phyloP scores from a whole-genome alignment of 2,888 invertebrate species.

The Ichneumoninae sp. region DNA sequence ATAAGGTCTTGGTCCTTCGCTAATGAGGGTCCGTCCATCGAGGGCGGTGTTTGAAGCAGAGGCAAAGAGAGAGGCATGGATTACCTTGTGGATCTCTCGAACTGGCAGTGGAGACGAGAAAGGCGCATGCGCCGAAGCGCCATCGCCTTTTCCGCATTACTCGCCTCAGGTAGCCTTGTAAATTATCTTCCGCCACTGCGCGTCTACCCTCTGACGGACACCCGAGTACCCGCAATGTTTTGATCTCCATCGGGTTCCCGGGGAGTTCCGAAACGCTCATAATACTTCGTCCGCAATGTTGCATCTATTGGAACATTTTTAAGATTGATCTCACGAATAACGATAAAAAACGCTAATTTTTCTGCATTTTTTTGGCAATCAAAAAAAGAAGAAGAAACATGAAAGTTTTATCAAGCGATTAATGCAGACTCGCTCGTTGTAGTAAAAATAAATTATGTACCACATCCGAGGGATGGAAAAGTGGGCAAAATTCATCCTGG shows the following conservation, averaged over 20 bases:
- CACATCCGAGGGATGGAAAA: background rate
- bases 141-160: background rate
- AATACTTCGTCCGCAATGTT: conserved; percentile 31
- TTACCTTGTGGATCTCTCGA: background rate
- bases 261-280: conserved; percentile 25
- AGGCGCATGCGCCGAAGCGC: conserved; percentile 5
- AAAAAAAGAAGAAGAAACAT: too few species aligned
- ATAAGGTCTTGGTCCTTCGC: background rate
- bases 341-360: background rate
- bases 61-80: background rate
- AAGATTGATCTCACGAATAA: background rate
- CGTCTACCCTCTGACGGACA: conserved; percentile 27
- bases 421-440: too few species aligned
- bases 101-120: background rate
- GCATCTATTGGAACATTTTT: background rate
- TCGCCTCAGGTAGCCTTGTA: conserved; percentile 71
- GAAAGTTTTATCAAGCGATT: too few species aligned
- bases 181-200: conserved; percentile 66
- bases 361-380: too few species aligned
- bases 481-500: too few species aligned
- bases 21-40: conserved; percentile 37
- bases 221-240: conserved; percentile 74
- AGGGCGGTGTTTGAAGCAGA: conserved; percentile 4
- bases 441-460: background rate
- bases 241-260: conserved; percentile 67